Conservation (phyloP, 1,140 invertebrate genomes). For the Drosophila tristis region DNA sequence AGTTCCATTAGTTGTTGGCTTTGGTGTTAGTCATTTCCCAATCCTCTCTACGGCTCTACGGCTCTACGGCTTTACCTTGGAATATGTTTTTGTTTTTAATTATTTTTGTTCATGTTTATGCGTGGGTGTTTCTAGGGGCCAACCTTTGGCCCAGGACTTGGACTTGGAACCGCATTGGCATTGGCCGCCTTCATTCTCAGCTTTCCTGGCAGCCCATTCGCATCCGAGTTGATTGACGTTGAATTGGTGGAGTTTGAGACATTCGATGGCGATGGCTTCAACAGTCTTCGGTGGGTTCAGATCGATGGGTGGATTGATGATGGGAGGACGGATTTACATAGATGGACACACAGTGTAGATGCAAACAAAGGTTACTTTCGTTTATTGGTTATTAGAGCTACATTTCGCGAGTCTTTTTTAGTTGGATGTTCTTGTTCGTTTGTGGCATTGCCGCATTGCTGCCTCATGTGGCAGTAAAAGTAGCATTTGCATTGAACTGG, state of each 20-base stretch:
- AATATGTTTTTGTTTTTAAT: neutral
- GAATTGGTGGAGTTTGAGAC: constrained; percentile 62
- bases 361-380: constrained; percentile 36
- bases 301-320: constrained; percentile 25
- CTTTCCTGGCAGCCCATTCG: constrained; percentile 50
- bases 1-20: neutral
- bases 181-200: constrained; percentile 49
- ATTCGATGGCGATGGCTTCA: constrained; percentile 63
- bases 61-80: constrained; percentile 24
- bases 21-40: constrained; percentile 2
- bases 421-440: constrained; percentile 28
- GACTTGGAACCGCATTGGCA: neutral
- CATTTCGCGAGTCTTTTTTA: constrained; percentile 9
- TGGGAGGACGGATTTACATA: constrained; percentile 19
- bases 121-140: neutral
- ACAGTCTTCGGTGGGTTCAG: constrained; percentile 56
- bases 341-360: constrained; percentile 48
- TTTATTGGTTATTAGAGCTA: constrained; percentile 6
- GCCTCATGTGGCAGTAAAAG: too few relatives aligned
- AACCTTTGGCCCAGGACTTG: neutral
- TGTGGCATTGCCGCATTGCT: neutral
- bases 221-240: constrained; percentile 67
- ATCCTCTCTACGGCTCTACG: neutral
- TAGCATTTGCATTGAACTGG: neutral
- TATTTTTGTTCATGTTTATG: constrained; percentile 26